Base-by-base conservation (phyloP, 2,888 invertebrate genomes). In the Dolichomitus sp. region DNA sequence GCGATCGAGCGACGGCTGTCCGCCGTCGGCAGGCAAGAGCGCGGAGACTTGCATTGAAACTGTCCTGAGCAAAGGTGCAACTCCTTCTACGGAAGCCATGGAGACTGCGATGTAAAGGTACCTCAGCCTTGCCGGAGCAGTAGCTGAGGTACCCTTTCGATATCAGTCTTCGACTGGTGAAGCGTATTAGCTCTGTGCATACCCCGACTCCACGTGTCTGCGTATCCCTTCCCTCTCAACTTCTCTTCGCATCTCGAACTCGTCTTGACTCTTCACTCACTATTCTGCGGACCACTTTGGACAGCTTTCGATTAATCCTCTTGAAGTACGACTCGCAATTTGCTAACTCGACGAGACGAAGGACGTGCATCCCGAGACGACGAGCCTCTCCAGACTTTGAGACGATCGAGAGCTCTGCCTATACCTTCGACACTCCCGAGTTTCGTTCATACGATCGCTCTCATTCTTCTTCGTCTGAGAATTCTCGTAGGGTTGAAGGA, bases 41-140 rank as follows among this genome's bases (percentile, higher is more conserved):
- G 37, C 30, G 6, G 37, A 17, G 11, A 6, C 12, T 72, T 23
- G 42, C 63, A n/a, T 61, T 19, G 50, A 75, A 68, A 74, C 66
- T 59, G 59, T 87, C 81, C 83, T 11, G 33, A 54, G 4, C 33
- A 45, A 27, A 37, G 73, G 85, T 33, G 83, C 85, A 86, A 85
- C 88, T 88, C 91, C 90, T 90, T 90, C 90, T 91, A 90, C 86
- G 91, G 89, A 88, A 89, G 89, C 89, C 68, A 52, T 12, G 37
- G 54, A 33, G 70, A 30, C 5, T 23, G 59, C 79, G 87, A 82
- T 84, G 84, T 80, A 87, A 86, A 85, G 87, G 85, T 88, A 83
- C 61, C 84, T 81, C 87, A 78, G 74, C 69, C 69, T 85, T 40
- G 17, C 50, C 17, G 27, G 40, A 37, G 50, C 45, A n/a, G n/a